Conservation (phyloP, 1,140 invertebrate genomes). For the Penaeus indicus region DNA sequence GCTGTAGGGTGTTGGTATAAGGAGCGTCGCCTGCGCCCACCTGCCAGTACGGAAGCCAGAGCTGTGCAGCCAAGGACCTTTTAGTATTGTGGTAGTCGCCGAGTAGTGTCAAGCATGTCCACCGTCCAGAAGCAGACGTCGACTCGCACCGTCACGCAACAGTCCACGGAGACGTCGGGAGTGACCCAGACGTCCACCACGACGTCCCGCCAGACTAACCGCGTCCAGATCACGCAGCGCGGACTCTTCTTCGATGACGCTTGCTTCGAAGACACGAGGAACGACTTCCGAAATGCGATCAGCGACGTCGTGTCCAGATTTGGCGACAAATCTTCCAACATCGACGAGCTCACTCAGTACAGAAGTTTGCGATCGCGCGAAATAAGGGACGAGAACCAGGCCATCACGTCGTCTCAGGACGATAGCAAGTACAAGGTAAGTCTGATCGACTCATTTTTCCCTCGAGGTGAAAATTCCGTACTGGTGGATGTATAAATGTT, state of each 20-base stretch:
- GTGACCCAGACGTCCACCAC: neutral
- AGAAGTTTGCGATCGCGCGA: conserved; percentile 27
- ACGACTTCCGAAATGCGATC: conserved; percentile 41
- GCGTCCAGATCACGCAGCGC: conserved; percentile 3
- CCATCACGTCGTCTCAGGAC: conserved; percentile 29
- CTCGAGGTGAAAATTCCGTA: neutral
- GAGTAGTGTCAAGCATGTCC: too few relatives aligned
- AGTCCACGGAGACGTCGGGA: neutral
- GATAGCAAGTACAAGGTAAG: conserved; percentile 23
- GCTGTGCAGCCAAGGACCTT: too few relatives aligned
- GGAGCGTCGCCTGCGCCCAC: too few relatives aligned
- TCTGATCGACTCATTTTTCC: too few relatives aligned
- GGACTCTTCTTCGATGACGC: conserved; percentile 46
- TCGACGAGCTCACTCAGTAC: conserved; percentile 32
- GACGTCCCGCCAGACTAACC: neutral
- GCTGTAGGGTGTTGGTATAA: too few relatives aligned
- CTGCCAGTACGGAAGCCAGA: too few relatives aligned
- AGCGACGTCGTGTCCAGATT: conserved; percentile 42
- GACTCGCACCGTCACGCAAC: neutral
- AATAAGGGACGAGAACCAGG: conserved; percentile 46
- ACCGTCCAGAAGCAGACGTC: too few relatives aligned
- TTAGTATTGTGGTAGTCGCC: too few relatives aligned
- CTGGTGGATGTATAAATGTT: too few relatives aligned
- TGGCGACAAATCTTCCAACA: conserved; percentile 12
- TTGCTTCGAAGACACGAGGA: conserved; percentile 45